Evolutionary conservation across 2,888 invertebrate species (phyloP).

Genomic region (Drosophila buzzatii): DNA sequence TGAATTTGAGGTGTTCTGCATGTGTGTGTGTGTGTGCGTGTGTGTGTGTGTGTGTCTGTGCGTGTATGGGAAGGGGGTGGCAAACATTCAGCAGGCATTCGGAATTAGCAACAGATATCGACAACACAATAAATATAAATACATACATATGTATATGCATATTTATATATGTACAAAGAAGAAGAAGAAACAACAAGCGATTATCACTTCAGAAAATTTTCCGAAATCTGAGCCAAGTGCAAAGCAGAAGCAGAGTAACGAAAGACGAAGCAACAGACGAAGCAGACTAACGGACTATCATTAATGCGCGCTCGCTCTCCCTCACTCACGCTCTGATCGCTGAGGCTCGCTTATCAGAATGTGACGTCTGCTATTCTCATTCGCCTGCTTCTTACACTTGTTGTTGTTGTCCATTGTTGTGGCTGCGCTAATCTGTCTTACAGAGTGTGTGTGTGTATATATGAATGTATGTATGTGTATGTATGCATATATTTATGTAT

Average conservation of each 20-base stretch:
- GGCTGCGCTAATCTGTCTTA: conserved; percentile 43
- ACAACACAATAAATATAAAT: conserved; percentile 11
- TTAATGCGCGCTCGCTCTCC: conserved; percentile 6
- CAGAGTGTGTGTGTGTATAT: neutral
- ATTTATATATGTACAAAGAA: neutral
- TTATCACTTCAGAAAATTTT: conserved; percentile 56
- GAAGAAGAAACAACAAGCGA: conserved; percentile 16
- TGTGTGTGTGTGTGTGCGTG: neutral
- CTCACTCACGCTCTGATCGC: conserved; percentile 11
- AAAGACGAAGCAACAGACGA: conserved; percentile 11
- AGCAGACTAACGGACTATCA: conserved; percentile 22
- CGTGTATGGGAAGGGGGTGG: neutral
- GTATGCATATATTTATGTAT: too few relatives aligned
- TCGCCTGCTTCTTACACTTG: conserved; percentile 10
- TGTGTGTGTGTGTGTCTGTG: neutral
- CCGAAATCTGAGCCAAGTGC: conserved; percentile 40
- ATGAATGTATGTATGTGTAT: too few relatives aligned
- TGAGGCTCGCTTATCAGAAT: conserved; percentile 42
- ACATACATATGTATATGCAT: neutral
- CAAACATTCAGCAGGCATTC: conserved; percentile 21
- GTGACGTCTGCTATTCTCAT: conserved; percentile 44
- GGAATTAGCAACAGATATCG: conserved; percentile 36
- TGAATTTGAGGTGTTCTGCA: neutral
- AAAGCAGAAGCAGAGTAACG: conserved; percentile 29
- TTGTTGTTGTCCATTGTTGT: conserved; percentile 48